Conservation (phyloP, 2,797 vertebrate species). For the Morus bassanus region DNA sequence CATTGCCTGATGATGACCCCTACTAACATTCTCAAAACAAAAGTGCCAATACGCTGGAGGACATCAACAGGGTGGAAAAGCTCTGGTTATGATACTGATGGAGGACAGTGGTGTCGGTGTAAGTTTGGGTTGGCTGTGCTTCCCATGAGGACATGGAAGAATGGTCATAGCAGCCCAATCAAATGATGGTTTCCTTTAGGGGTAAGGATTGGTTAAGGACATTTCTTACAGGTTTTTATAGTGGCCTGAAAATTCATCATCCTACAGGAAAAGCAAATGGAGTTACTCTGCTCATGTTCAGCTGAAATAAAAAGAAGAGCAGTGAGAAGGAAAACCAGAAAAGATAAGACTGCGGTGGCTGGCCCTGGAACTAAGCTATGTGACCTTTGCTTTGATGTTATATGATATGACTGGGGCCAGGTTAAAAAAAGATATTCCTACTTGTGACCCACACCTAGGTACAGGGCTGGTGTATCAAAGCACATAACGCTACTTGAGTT, state of each 20-base stretch:
- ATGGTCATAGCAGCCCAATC: background rate
- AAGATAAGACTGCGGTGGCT: background rate
- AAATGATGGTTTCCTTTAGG: background rate
- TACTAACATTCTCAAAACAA: background rate
- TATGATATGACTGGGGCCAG: background rate
- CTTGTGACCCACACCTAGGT: background rate
- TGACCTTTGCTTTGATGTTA: background rate
- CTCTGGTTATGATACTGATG: background rate
- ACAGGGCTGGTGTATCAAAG: background rate
- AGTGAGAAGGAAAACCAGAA: background rate
- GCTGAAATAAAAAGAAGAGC: background rate
- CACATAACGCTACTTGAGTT: background rate
- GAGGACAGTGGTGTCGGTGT: background rate
- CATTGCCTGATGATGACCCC: background rate
- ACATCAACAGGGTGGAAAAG: background rate
- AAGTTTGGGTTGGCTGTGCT: background rate
- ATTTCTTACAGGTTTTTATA: background rate
- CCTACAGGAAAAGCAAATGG: background rate
- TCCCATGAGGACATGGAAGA: background rate
- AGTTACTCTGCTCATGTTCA: background rate
- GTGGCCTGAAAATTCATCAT: background rate
- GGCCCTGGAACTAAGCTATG: background rate
- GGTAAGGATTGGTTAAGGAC: background rate
- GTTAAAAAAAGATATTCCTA: background rate
- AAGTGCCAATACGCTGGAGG: background rate